phyloP scores from a whole-genome alignment of 1,140 invertebrate genomes.

The Trachymyrmex septentrionalis region DNA sequence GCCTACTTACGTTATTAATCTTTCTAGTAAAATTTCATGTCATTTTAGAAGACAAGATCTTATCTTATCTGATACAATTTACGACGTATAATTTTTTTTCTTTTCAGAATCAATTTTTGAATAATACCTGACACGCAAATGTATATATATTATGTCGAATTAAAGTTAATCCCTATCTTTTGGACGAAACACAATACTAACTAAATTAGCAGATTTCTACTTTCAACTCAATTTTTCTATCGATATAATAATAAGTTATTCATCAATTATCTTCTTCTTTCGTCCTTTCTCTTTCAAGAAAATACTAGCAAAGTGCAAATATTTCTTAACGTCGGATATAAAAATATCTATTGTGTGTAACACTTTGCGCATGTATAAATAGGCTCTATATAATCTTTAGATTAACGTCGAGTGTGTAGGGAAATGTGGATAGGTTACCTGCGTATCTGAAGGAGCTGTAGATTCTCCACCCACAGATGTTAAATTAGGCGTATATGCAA shows the following conservation, averaged over 20 bases:
- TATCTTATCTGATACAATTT: conserved; percentile 6
- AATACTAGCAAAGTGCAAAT: conserved; percentile 25
- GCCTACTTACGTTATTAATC: conserved; percentile 41
- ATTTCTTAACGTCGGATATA: conserved; percentile 40
- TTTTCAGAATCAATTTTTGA: conserved; percentile 14
- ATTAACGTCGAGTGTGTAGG: conserved; percentile 85
- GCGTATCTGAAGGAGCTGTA: conserved; percentile 80
- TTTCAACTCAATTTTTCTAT: conserved; percentile 34
- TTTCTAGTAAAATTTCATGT: conserved; percentile 25
- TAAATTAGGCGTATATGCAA: conserved; percentile 80
- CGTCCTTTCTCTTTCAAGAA: conserved; percentile 1
- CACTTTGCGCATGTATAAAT: conserved; percentile 61
- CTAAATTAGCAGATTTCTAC: conserved; percentile 33
- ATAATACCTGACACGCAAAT: conserved; percentile 4
- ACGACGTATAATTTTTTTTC: background rate
- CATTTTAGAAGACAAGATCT: background rate
- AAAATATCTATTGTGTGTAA: conserved; percentile 53
- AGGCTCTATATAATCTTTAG: conserved; percentile 73
- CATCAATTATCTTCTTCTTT: conserved; percentile 6
- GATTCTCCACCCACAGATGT: conserved; percentile 77
- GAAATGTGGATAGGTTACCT: conserved; percentile 85
- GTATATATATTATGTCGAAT: conserved; percentile 21
- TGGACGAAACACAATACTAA: conserved; percentile 32
- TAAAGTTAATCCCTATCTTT: conserved; percentile 35
- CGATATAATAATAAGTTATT: background rate